These are phyloP conservation scores for Mirounga angustirostris DNA, from an alignment of 2,113 vertebrate species.

Conservation along the genomic window DNA sequence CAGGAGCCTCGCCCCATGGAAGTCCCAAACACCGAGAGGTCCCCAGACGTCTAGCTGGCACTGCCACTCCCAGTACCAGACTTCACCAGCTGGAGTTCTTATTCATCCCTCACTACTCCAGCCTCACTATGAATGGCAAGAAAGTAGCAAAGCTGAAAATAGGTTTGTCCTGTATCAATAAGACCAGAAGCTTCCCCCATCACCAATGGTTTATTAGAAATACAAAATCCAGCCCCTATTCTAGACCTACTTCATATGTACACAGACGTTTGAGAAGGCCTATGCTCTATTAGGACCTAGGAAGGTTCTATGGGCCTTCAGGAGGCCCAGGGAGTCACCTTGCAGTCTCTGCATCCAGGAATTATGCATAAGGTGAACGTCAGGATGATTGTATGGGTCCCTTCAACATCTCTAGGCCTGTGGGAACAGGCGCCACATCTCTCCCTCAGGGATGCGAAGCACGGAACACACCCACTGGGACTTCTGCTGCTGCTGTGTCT, in stretches of 20 bases:
- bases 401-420: background rate
- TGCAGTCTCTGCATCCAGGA: background rate
- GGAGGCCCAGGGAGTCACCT: background rate
- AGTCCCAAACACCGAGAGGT: background rate
- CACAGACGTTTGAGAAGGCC: background rate
- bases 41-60: background rate
- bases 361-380: background rate
- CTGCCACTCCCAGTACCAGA: background rate
- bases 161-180: background rate
- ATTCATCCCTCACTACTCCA: background rate
- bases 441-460: background rate
- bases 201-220: background rate
- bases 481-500: background rate
- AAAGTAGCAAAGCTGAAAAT: background rate
- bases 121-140: background rate
- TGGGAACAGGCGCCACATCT: background rate
- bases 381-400: too few species aligned
- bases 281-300: background rate
- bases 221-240: background rate
- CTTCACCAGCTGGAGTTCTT: background rate
- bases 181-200: background rate
- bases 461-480: background rate
- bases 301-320: background rate
- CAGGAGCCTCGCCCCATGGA: background rate
- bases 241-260: background rate